These are phyloP conservation scores for Sicus ferrugineus DNA, from an alignment of 2,888 invertebrate genomes.

Conservation along the genomic window DNA sequence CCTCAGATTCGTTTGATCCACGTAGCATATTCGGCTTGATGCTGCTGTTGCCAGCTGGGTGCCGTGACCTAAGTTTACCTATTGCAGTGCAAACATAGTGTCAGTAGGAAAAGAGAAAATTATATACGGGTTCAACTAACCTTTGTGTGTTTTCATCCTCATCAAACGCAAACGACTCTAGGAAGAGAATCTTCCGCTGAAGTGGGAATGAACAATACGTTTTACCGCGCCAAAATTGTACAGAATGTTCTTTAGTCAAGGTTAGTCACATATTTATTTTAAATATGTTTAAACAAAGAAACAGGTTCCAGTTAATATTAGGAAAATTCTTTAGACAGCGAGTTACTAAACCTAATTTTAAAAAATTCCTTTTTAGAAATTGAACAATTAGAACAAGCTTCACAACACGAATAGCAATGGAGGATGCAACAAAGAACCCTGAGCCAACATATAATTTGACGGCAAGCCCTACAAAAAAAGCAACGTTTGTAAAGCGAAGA, in stretches of 20 bases:
- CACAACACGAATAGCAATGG: neutral
- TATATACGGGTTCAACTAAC: neutral
- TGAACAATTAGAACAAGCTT: neutral
- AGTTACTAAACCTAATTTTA: neutral
- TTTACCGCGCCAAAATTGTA: constrained; percentile 23
- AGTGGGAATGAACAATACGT: neutral
- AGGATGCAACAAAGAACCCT: neutral
- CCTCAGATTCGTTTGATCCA: neutral
- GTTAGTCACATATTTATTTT: too few species aligned
- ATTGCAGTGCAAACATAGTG: neutral
- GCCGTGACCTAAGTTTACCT: neutral
- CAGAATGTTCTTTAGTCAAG: constrained; percentile 2
- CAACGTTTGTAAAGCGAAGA: too few species aligned
- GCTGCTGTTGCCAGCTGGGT: neutral
- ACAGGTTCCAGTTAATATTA: neutral
- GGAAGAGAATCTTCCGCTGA: neutral
- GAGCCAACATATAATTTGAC: too few species aligned
- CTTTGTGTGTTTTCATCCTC: constrained; percentile 17
- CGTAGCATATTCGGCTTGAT: neutral
- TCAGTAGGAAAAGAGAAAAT: neutral
- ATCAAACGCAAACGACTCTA: neutral
- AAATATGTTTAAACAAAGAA: neutral
- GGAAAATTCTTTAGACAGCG: neutral
- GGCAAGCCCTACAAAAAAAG: too few species aligned
- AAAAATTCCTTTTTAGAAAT: neutral